Evolutionary conservation across 2,888 invertebrate species (phyloP).

Genomic region (Caenorhabditis auriculariae): DNA sequence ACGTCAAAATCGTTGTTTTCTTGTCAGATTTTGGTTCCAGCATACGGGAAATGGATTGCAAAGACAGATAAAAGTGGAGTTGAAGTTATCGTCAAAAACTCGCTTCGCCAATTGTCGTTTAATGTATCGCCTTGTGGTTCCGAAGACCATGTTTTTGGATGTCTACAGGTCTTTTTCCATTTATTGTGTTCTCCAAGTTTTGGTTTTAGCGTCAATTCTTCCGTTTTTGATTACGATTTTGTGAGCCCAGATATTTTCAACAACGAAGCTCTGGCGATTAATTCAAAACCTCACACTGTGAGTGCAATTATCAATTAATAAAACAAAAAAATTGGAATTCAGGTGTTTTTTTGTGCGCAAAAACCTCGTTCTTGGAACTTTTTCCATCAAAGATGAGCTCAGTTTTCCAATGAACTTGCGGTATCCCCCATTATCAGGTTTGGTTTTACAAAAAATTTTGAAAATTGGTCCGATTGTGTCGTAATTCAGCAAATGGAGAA

Average conservation of each 20-base stretch:
- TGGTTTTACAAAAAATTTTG: too few relatives aligned
- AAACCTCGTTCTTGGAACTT: constrained; percentile 9
- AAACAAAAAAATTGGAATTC: too few relatives aligned
- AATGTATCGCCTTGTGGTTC: constrained; percentile 10
- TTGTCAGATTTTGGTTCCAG: constrained; percentile 5
- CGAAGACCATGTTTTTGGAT: constrained; percentile 6
- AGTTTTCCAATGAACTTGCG: constrained; percentile 2
- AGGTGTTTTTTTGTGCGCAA: too few relatives aligned
- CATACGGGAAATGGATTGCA: constrained; percentile 10
- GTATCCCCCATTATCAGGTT: constrained; percentile 9
- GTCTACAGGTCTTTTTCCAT: constrained; percentile 6
- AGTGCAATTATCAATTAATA: too few relatives aligned
- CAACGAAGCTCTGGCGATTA: not conserved
- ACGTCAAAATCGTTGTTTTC: too few relatives aligned
- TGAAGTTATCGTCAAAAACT: constrained; percentile 1
- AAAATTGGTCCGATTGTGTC: too few relatives aligned
- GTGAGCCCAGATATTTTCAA: not conserved
- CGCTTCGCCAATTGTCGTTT: constrained; percentile 13
- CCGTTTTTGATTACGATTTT: constrained; percentile 1
- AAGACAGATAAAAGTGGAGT: not conserved
- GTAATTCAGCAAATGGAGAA: too few relatives aligned
- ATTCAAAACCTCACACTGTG: constrained; percentile 3
- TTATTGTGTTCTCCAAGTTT: not conserved
- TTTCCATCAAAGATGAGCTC: constrained; percentile 12
- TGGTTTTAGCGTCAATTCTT: not conserved